These are phyloP conservation scores for Campopleginae sp. DNA, from an alignment of 2,888 invertebrate genomes.

Conservation along the genomic window DNA sequence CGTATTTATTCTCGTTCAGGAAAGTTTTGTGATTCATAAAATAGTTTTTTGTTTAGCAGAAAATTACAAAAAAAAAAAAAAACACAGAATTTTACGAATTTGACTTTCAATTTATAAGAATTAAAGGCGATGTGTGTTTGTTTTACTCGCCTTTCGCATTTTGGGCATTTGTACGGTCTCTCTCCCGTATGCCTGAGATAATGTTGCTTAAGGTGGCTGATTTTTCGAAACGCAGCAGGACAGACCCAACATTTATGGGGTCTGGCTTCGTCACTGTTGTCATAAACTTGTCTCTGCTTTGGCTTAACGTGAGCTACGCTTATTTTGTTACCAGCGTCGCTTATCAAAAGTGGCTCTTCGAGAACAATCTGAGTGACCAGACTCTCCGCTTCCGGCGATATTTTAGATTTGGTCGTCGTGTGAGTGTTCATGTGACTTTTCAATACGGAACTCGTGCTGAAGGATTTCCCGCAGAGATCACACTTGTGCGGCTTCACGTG, in stretches of 20 bases:
- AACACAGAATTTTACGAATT: neutral
- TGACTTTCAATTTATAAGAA: neutral
- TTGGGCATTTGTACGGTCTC: constrained; percentile 82
- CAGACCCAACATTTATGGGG: constrained; percentile 85
- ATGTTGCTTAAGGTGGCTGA: constrained; percentile 86
- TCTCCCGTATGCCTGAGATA: constrained; percentile 82
- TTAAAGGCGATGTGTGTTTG: neutral
- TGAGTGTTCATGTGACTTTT: constrained; percentile 83
- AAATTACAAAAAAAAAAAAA: neutral
- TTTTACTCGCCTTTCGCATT: constrained; percentile 80
- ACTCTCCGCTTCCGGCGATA: constrained; percentile 76
- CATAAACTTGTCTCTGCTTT: constrained; percentile 76
- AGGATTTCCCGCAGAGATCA: constrained; percentile 82
- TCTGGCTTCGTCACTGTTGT: constrained; percentile 77
- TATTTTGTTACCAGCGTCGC: constrained; percentile 82
- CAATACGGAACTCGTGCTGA: constrained; percentile 80
- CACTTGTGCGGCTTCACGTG: constrained; percentile 83
- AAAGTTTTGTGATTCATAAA: neutral
- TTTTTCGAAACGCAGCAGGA: constrained; percentile 86
- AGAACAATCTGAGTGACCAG: constrained; percentile 84
- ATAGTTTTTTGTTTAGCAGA: neutral
- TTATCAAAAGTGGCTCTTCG: constrained; percentile 86
- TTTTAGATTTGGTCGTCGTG: constrained; percentile 72
- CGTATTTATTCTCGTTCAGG: too few species aligned
- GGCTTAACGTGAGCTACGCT: constrained; percentile 78